These are phyloP conservation scores for Rhinopomastus cyanomelas DNA, from an alignment of 2,113 vertebrate species.

Conservation along the genomic window DNA sequence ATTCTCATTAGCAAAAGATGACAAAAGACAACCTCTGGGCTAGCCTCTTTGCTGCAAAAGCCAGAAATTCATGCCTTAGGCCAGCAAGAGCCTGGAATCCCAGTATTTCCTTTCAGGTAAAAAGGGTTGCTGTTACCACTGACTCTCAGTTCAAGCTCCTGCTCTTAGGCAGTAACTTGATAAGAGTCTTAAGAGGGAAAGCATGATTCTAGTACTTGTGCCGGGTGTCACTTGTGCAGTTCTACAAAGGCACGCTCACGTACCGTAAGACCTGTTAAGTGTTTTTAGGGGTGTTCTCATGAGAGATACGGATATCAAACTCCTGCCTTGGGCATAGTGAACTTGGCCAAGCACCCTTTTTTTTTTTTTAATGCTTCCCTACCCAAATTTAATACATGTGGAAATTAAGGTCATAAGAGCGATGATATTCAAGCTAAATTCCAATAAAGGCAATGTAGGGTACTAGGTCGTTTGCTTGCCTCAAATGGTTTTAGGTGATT, in stretches of 20 bases:
- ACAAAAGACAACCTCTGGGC: not conserved
- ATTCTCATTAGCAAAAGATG: not conserved
- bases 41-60: not conserved
- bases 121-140: not conserved
- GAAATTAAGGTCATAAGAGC: not conserved
- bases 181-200: not conserved
- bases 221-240: not conserved
- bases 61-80: not conserved
- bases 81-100: not conserved
- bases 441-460: slow-evolving; percentile 2
- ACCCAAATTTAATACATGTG: not conserved
- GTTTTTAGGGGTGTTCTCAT: not conserved
- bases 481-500: slow-evolving; percentile 22
- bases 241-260: not conserved
- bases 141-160: not conserved
- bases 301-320: not conserved
- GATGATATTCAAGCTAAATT: slow-evolving; percentile 4
- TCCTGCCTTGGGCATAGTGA: not conserved
- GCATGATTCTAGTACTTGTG: not conserved
- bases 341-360: not conserved
- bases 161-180: not conserved
- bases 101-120: not conserved
- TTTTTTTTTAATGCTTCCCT: not conserved
- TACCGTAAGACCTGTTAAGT: not conserved
- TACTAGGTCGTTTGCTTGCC: slow-evolving; percentile 10